phyloP scores from a whole-genome alignment of 2,797 vertebrate species.

The Megaceryle alcyon region DNA sequence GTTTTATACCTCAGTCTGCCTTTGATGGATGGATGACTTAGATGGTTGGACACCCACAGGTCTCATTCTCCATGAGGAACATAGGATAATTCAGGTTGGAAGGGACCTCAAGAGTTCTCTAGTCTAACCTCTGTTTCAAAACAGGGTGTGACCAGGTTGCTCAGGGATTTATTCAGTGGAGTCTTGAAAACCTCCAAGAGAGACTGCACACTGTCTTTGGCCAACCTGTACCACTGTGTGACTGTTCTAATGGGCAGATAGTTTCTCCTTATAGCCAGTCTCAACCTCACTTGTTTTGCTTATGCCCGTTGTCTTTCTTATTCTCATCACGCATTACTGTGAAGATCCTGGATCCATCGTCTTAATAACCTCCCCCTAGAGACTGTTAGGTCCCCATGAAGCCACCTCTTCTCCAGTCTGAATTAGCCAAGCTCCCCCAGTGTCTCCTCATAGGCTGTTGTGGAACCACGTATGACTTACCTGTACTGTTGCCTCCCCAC shows the following conservation, averaged over 20 bases:
- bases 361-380: background rate
- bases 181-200: background rate
- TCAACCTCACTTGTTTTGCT: background rate
- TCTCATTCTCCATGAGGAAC: background rate
- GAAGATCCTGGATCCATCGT: background rate
- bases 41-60: background rate
- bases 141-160: background rate
- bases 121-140: background rate
- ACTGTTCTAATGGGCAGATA: background rate
- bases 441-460: background rate
- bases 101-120: background rate
- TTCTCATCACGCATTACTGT: background rate
- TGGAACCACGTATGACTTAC: background rate
- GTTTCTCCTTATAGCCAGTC: background rate
- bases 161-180: background rate
- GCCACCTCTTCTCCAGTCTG: background rate
- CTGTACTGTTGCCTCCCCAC: background rate
- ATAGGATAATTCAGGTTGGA: background rate
- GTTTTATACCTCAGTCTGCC: background rate
- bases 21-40: background rate
- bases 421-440: fast-evolving
- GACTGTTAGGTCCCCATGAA: background rate
- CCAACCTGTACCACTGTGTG: background rate
- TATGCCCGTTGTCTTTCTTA: background rate
- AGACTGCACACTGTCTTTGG: background rate